Evolutionary conservation across 2,113 vertebrate species (phyloP).

Genomic region (Perognathus longimembris): DNA sequence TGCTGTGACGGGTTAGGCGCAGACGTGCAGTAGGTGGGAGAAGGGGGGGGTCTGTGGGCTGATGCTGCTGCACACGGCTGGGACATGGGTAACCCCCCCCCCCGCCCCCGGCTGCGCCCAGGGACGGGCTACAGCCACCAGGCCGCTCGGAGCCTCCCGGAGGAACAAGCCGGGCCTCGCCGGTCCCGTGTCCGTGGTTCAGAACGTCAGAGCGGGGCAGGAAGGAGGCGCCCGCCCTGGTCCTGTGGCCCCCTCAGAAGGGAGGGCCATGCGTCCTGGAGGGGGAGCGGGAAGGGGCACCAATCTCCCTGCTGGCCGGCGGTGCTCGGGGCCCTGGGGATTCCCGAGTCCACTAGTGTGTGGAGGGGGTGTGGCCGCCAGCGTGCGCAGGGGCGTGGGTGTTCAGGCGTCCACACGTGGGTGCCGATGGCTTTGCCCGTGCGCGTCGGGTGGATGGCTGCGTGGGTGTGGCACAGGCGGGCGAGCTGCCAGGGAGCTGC

Average conservation of each 20-base stretch:
- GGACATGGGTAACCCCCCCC: no score
- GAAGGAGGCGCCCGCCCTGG: no score
- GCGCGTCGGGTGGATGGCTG: no score
- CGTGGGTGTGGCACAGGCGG: no score
- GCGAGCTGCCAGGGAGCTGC: no score
- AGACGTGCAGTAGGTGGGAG: fast-evolving
- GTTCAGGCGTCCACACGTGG: background rate
- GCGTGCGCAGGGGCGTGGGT: background rate
- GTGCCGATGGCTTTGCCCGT: no score
- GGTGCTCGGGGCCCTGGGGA: background rate
- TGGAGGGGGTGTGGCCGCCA: no score
- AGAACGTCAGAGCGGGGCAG: background rate
- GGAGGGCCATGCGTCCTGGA: no score
- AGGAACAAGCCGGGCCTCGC: background rate
- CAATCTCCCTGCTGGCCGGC: background rate
- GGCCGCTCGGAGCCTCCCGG: background rate
- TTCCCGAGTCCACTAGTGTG: background rate
- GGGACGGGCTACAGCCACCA: background rate
- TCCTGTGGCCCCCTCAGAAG: background rate
- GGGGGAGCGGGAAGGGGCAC: background rate
- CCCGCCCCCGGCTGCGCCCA: no score
- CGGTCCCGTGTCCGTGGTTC: background rate
- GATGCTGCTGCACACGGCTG: fast-evolving
- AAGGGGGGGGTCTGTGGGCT: fast-evolving
- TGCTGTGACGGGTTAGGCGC: no score